Base-by-base conservation (phyloP, 2,888 invertebrate species). In the Pandemis heparana region DNA sequence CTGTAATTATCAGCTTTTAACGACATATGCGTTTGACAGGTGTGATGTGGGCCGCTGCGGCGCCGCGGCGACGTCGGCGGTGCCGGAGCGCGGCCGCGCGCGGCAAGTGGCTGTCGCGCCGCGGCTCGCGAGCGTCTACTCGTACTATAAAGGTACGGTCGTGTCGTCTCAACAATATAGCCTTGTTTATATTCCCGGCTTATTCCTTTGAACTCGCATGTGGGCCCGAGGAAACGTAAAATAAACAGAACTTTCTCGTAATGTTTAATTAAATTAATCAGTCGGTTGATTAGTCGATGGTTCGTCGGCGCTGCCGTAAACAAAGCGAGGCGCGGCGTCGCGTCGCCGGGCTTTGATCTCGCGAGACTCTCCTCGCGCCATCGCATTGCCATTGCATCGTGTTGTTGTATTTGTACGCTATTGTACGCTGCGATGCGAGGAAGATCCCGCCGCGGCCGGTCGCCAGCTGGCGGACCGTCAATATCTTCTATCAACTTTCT, bases 191-290 rank as follows among this genome's bases (percentile, higher is more conserved):
- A 89, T 87, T 90, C 87, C 81, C 87, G 86, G 81, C 86, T 85
- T 85, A 86, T 86, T 92, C 92, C 94, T 94, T 94, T 94, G 94
- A 94, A 94, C 92, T 89, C 89, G 88, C 92, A 92, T 91, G 94
- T 92, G 92, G 92, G 92, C 92, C 93, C 92, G 89, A 92, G 93
- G 93, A 93, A 93, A 92, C 91, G 89, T 90, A 89, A 88, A 90
- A 90, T 92, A 94, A 94, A 94, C 94, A 94, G 83, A 94, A 92
- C 94, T 94, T 94, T 94, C 94, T 94, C 89, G 94, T 94, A 92
- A 94, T 94, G 94, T 94, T 94, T 94, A 94, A 94, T 94, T 94
- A 93, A 94, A 94, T 94, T 94, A 94, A 94, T 94, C 94, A 94
- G 93, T 89, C 87, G 92, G 91, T 90, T 93, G 94, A 94, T 94